Conservation (phyloP, 2,797 vertebrate species). For the Geotrypetes seraphini region DNA sequence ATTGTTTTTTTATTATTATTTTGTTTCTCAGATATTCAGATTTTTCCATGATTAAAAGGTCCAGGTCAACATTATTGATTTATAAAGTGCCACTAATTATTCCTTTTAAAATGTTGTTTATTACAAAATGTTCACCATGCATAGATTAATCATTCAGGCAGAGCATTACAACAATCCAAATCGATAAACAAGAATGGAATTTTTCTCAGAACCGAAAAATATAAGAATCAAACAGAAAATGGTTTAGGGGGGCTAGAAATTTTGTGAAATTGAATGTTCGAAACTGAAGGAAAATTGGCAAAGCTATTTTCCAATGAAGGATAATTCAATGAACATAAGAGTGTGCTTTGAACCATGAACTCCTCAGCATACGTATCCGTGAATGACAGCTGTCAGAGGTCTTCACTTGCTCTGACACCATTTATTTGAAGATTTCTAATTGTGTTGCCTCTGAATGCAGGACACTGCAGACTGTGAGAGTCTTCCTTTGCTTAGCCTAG, state of each 20-base stretch:
- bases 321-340: conserved; percentile 48
- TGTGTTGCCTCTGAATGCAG: conserved; percentile 36
- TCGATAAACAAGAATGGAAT: conserved; percentile 38
- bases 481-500: conserved; percentile 20
- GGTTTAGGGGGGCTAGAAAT: conserved; percentile 8
- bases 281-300: conserved; percentile 14
- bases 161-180: conserved; percentile 38
- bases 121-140: conserved; percentile 37
- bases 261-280: conserved; percentile 21
- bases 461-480: conserved; percentile 23
- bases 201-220: conserved; percentile 42
- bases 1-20: conserved; percentile 32
- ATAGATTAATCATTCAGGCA: conserved; percentile 48
- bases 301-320: conserved; percentile 29
- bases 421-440: conserved; percentile 28
- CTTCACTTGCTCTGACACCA: conserved; percentile 23
- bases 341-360: conserved; percentile 17
- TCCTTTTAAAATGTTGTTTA: conserved; percentile 51
- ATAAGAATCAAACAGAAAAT: conserved; percentile 18
- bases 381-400: conserved; percentile 52
- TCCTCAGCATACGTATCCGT: conserved; percentile 22
- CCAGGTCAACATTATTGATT: conserved; percentile 48
- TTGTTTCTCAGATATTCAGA: conserved; percentile 42
- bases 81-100: conserved; percentile 47
- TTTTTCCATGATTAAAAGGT: too few relatives aligned